A percentile compares a stretch with the other conserved stretches of the same genome.
phyloP scores from a whole-genome alignment of 2,113 vertebrate species.

The Amphiprion ocellaris region DNA sequence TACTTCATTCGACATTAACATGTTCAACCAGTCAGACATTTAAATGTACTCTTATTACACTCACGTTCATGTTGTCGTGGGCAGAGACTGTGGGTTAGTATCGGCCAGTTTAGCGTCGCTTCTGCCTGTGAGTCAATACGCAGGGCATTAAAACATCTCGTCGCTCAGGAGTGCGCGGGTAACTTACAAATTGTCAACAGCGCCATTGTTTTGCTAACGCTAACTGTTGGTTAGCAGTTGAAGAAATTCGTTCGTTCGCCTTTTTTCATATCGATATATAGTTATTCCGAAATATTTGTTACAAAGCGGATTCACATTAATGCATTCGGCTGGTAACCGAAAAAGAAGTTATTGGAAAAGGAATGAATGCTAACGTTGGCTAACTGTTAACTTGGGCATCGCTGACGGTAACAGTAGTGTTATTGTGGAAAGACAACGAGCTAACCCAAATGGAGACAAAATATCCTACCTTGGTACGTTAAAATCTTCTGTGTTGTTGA shows the following conservation, averaged over 20 bases:
- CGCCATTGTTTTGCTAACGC: conserved; percentile 55
- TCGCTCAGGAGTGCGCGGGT: conserved; percentile 10
- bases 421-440: neutral
- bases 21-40: neutral
- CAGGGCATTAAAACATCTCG: fast-evolving
- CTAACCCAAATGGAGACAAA: conserved; percentile 54
- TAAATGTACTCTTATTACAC: neutral
- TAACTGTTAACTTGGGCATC: conserved; percentile 10
- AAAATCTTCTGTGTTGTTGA: neutral
- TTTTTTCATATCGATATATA: neutral
- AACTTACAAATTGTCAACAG: conserved; percentile 33
- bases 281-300: neutral
- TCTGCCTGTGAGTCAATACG: neutral
- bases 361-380: conserved; percentile 6
- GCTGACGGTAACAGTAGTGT: neutral
- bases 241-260: fast-evolving
- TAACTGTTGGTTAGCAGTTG: neutral
- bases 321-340: neutral
- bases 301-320: neutral
- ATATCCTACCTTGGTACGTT: conserved; percentile 56
- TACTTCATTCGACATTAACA: fast-evolving
- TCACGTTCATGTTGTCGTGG: neutral
- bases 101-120: fast-evolving
- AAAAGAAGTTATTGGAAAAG: neutral
- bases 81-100: too few species aligned